Evolutionary conservation across 1,140 invertebrate genomes (phyloP), one percentile per base, ranked within the genome.

Genomic region (Galendromus occidentalis): DNA sequence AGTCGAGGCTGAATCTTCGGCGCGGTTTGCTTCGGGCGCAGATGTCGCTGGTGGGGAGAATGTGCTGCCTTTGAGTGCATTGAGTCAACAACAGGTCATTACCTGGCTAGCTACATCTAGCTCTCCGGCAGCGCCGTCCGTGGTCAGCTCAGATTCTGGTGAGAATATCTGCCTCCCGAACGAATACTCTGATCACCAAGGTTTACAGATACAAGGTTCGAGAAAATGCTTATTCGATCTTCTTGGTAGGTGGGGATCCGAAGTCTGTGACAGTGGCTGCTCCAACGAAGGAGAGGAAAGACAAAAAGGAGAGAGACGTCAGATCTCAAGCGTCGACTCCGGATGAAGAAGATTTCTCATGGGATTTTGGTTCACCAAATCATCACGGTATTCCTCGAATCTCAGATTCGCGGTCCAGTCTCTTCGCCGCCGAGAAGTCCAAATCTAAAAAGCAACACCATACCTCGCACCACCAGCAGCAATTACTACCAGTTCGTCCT

Each of bases 101-200:
- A 20, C 51, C 17, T 59, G 51, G 51, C 51, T 59, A 4, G 51
- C 51, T 14, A 18, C 17, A 18, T 59, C 51, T 20, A 59, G 51
- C 22, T 22, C 51, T 14, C 51, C 51, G 22, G 20, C 51, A 33
- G 51, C 51, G 20, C 51, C 51, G 22, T 59, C 51, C 2, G 51
- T 59, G 25, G 51, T 14, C 22, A 59, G 51, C 51, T 59, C 51
- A 22, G 51, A 59, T 25, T 59, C 51, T 20, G 51, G 51, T 59
- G 2, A 59, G 45, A n/a, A n/a, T n/a, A n/a, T n/a, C 9, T 39
- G 33, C 33, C 33, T 9, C 9, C 33, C 4, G 33, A 39, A n/a
- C n/a, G n/a, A n/a, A n/a, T n/a, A n/a, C n/a, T n/a, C n/a, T n/a
- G n/a, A n/a, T n/a, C n/a, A n/a, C n/a, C n/a, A n/a, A n/a, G n/a